A percentile compares a stretch with the other conserved stretches of the same genome.
Evolutionary conservation across 1,140 invertebrate genomes (phyloP).

Genomic region (Meteorus sp.): DNA sequence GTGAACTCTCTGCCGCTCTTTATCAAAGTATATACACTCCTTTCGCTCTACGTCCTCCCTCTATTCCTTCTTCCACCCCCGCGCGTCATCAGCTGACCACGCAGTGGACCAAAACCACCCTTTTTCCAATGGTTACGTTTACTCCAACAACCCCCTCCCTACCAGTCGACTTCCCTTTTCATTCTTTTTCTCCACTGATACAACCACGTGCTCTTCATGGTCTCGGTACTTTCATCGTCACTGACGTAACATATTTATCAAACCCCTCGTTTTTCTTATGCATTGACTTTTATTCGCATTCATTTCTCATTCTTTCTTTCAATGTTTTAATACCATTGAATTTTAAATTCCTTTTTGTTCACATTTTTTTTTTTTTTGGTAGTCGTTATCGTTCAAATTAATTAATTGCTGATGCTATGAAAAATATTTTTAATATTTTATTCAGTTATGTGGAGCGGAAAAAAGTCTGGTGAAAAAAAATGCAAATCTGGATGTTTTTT

Average conservation of each 20-base stretch:
- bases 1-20: slow-evolving; percentile 43
- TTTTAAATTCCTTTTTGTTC: too few relatives aligned
- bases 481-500: too few relatives aligned
- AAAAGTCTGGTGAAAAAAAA: neutral
- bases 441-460: neutral
- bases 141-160: slow-evolving; percentile 30
- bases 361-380: too few relatives aligned
- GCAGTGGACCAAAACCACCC: slow-evolving; percentile 49
- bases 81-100: slow-evolving; percentile 51
- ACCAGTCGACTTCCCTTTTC: slow-evolving; percentile 11
- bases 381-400: too few relatives aligned
- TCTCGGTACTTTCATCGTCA: neutral
- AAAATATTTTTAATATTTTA: too few relatives aligned
- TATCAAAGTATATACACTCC: too few relatives aligned
- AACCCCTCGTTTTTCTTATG: neutral
- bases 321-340: too few relatives aligned
- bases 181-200: slow-evolving; percentile 5
- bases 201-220: slow-evolving; percentile 8
- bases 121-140: slow-evolving; percentile 45
- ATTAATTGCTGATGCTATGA: too few relatives aligned
- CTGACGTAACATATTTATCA: neutral
- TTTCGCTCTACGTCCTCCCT: too few relatives aligned
- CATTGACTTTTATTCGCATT: neutral
- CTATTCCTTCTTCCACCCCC: slow-evolving; percentile 26
- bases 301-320: too few relatives aligned